These are phyloP conservation scores for Corythaeola cristata DNA, from an alignment of 2,113 vertebrate species.

Conservation along the genomic window DNA sequence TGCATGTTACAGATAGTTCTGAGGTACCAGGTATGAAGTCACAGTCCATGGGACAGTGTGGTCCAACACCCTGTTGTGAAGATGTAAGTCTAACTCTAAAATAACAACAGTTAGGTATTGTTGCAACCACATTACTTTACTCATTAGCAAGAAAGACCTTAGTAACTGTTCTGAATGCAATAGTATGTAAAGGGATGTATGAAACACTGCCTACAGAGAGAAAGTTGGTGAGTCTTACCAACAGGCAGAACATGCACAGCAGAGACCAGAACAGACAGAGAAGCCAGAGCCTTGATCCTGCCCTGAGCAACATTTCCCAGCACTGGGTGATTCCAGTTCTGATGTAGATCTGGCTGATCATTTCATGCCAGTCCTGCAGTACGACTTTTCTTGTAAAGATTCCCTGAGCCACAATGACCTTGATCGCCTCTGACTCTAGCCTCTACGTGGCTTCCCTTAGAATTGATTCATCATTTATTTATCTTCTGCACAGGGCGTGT, in stretches of 20 bases:
- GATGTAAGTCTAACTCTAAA: neutral
- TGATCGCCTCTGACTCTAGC: neutral
- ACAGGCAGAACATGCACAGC: neutral
- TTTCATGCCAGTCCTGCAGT: neutral
- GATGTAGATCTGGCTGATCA: neutral
- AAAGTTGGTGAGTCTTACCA: neutral
- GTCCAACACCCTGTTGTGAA: neutral
- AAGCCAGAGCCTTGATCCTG: neutral
- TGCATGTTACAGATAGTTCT: accelerated
- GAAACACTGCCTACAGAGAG: neutral
- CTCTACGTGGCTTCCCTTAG: neutral
- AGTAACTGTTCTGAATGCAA: neutral
- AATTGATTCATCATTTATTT: neutral
- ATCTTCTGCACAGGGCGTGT: neutral
- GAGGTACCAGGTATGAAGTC: neutral
- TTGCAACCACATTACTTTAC: neutral
- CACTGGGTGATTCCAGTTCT: neutral
- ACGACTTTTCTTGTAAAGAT: neutral
- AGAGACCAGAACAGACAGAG: neutral
- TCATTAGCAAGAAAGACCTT: neutral
- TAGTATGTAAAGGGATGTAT: neutral
- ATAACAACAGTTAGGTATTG: neutral
- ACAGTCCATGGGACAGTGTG: neutral
- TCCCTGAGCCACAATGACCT: neutral
- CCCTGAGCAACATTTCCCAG: neutral